phyloP scores from a whole-genome alignment of 2,797 vertebrate genomes.

The Leptodactylus fallax region DNA sequence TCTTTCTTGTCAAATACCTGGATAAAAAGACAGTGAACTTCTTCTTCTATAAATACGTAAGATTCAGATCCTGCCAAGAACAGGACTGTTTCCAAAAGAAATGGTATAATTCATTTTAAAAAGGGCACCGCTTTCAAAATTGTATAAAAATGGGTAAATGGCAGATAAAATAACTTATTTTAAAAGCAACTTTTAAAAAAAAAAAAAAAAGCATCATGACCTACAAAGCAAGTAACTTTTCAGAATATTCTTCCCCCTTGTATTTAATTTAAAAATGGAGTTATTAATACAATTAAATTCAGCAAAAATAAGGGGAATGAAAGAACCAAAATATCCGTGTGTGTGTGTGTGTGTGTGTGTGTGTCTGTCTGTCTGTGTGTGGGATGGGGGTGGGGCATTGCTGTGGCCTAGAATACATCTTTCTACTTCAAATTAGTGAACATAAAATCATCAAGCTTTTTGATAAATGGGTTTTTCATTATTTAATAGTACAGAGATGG shows the following conservation, averaged over 20 bases:
- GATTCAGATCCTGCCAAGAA: slow-evolving; percentile 27
- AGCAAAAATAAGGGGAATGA: background rate
- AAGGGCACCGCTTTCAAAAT: background rate
- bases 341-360: too few relatives aligned
- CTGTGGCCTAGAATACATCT: too few relatives aligned
- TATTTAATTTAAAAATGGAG: background rate
- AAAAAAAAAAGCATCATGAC: background rate
- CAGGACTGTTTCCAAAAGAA: slow-evolving; percentile 27
- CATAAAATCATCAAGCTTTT: too few relatives aligned
- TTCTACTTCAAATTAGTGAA: too few relatives aligned
- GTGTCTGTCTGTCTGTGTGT: too few relatives aligned
- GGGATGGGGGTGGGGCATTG: too few relatives aligned
- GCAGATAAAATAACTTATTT: background rate
- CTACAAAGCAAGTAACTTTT: background rate
- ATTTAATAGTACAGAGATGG: too few relatives aligned
- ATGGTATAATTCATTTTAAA: slow-evolving; percentile 21
- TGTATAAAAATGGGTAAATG: background rate
- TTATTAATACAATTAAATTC: background rate
- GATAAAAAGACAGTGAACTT: slow-evolving; percentile 17
- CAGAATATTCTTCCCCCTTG: background rate
- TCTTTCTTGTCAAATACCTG: slow-evolving; percentile 14
- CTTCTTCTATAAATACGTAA: slow-evolving; percentile 16
- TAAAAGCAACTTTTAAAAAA: slow-evolving; percentile 19
- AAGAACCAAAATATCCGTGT: too few relatives aligned
- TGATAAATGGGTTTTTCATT: too few relatives aligned